phyloP scores from a whole-genome alignment of 2,113 vertebrate species.

The Delphinus delphis region DNA sequence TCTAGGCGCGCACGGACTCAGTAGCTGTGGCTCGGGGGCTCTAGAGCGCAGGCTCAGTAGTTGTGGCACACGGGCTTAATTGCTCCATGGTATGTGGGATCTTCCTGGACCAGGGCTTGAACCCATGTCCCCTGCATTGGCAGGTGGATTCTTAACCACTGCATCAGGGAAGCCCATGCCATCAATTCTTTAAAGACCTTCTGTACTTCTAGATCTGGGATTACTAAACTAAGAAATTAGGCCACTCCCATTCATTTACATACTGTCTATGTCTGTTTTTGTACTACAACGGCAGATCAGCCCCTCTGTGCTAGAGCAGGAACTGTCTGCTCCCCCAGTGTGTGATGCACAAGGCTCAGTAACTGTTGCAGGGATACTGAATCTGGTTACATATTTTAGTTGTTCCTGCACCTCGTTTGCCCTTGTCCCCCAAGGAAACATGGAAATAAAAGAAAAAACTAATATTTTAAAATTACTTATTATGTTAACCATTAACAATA shows the following conservation, averaged over 20 bases:
- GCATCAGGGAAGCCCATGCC: not conserved
- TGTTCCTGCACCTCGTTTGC: slow-evolving; percentile 31
- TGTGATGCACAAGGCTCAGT: not conserved
- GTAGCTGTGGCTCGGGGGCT: too few species aligned
- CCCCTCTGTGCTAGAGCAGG: not conserved
- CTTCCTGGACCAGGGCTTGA: too few species aligned
- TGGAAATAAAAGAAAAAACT: not conserved
- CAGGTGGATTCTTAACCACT: too few species aligned
- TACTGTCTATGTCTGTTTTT: not conserved
- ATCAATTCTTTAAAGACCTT: not conserved
- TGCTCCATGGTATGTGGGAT: too few species aligned
- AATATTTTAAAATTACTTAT: not conserved
- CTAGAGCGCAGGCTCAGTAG: too few species aligned
- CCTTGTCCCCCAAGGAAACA: not conserved
- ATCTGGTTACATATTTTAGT: not conserved
- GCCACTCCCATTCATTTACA: not conserved
- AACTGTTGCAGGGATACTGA: not conserved
- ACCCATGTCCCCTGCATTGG: too few species aligned
- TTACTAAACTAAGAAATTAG: slow-evolving; percentile 5
- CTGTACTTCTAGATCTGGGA: not conserved
- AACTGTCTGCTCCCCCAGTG: not conserved
- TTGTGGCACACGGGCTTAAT: too few species aligned
- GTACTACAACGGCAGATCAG: not conserved
- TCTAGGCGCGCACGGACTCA: too few species aligned
- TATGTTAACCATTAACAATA: not conserved